Evolutionary conservation across 2,113 vertebrate species (phyloP).

Genomic region (Boleophthalmus pectinirostris): DNA sequence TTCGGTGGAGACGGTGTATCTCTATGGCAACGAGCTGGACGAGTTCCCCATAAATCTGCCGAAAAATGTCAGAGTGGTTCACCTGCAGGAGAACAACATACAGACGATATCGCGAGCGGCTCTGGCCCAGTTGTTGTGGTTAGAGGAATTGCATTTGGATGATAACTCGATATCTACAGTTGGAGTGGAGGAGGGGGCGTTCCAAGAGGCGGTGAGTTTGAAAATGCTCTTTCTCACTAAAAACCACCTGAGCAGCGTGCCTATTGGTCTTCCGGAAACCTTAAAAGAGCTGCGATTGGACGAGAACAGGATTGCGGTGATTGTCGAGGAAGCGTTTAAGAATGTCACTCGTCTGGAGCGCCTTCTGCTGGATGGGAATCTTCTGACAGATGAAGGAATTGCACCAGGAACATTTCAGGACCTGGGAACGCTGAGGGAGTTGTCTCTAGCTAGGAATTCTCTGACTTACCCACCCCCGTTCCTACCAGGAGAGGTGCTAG

Average conservation of each 20-base stretch:
- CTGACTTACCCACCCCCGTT: slow-evolving; percentile 84
- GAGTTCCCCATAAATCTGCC: slow-evolving; percentile 94
- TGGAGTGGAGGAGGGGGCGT: slow-evolving; percentile 91
- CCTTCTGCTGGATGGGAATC: slow-evolving; percentile 89
- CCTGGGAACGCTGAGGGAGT: slow-evolving; percentile 86
- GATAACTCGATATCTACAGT: slow-evolving; percentile 94
- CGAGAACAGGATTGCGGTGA: slow-evolving; percentile 89
- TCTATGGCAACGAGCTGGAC: slow-evolving; percentile 92
- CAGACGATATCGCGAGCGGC: slow-evolving; percentile 90
- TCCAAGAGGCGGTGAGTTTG: slow-evolving; percentile 89
- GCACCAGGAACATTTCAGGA: slow-evolving; percentile 86
- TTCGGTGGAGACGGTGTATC: slow-evolving; percentile 91
- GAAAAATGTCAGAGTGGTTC: slow-evolving; percentile 88
- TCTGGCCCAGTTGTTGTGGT: slow-evolving; percentile 86
- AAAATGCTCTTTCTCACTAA: slow-evolving; percentile 91
- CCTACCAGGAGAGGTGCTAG: slow-evolving; percentile 84
- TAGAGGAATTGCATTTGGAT: slow-evolving; percentile 90
- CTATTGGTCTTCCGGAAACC: slow-evolving; percentile 86
- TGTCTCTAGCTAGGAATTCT: slow-evolving; percentile 90
- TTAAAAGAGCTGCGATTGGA: slow-evolving; percentile 88
- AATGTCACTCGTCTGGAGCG: slow-evolving; percentile 87
- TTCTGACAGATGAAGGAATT: slow-evolving; percentile 90
- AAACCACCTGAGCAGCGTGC: slow-evolving; percentile 92
- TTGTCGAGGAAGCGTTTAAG: slow-evolving; percentile 88
- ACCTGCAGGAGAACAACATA: slow-evolving; percentile 95